Evolutionary conservation across 2,113 vertebrate species (phyloP).

Genomic region (Tragelaphus buxtoni): DNA sequence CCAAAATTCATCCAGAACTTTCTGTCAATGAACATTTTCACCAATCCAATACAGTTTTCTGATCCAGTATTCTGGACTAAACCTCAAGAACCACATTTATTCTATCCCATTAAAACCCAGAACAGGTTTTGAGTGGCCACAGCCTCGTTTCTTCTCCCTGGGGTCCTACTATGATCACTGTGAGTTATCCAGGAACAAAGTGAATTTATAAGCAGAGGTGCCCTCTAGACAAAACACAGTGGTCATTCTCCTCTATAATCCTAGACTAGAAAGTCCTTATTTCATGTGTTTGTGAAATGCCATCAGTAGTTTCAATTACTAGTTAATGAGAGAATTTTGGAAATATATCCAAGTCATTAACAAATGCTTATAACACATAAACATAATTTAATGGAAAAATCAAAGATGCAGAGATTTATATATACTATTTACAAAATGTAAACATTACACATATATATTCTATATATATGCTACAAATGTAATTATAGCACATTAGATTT

Average conservation of each 20-base stretch:
- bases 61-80: background rate
- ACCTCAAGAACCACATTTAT: background rate
- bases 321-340: background rate
- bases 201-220: background rate
- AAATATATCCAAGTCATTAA: background rate
- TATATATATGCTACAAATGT: background rate
- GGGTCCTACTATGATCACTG: background rate
- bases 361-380: background rate
- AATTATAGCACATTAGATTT: background rate
- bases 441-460: background rate
- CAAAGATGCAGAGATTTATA: background rate
- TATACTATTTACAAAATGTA: background rate
- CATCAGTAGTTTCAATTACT: background rate
- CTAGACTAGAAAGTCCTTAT: background rate
- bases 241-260: background rate
- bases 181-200: background rate
- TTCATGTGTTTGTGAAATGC: background rate
- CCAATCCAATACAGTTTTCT: background rate
- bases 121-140: background rate
- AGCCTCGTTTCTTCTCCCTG: background rate
- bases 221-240: background rate
- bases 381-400: background rate
- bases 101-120: background rate
- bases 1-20: background rate
- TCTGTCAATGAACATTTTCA: background rate